Evolutionary conservation across 2,888 invertebrate species (phyloP).

Genomic region (Trachelus tabidus): DNA sequence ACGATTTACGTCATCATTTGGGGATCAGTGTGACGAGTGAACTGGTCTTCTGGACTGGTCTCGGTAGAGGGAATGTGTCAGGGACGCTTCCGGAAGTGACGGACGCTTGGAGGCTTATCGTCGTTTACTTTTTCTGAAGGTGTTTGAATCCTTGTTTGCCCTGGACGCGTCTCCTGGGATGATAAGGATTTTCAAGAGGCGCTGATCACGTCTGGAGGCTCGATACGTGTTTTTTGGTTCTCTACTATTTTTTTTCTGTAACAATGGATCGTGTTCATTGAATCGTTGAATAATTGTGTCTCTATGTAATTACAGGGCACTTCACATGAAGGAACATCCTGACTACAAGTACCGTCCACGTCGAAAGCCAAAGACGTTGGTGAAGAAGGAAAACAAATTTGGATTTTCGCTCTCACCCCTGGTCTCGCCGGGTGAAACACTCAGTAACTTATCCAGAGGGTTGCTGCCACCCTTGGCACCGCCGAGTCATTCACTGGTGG

Average conservation of each 20-base stretch:
- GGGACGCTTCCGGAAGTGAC: not conserved
- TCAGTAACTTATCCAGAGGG: constrained; percentile 54
- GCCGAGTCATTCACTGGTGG: constrained; percentile 68
- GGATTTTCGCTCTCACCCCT: constrained; percentile 76
- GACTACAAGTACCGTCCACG: constrained; percentile 92
- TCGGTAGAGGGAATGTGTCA: not conserved
- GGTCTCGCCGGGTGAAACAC: constrained; percentile 68
- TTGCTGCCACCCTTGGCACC: constrained; percentile 65
- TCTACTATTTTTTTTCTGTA: not conserved
- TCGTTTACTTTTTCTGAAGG: constrained; percentile 4
- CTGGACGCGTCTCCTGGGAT: not conserved
- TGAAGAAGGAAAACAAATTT: constrained; percentile 83
- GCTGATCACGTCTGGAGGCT: not conserved
- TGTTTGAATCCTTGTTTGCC: constrained; percentile 7
- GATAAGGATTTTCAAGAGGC: not conserved
- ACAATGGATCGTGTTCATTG: not conserved
- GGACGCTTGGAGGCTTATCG: not conserved
- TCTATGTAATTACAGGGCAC: constrained; percentile 73
- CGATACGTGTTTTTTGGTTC: not conserved
- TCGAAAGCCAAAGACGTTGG: constrained; percentile 85
- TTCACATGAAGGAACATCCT: constrained; percentile 94
- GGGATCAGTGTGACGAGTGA: not conserved
- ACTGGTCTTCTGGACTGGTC: not conserved
- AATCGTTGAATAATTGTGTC: not conserved
- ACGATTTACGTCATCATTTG: not conserved